These are phyloP conservation scores for Chrosomus eos DNA, from an alignment of 2,797 vertebrate genomes.

Conservation along the genomic window DNA sequence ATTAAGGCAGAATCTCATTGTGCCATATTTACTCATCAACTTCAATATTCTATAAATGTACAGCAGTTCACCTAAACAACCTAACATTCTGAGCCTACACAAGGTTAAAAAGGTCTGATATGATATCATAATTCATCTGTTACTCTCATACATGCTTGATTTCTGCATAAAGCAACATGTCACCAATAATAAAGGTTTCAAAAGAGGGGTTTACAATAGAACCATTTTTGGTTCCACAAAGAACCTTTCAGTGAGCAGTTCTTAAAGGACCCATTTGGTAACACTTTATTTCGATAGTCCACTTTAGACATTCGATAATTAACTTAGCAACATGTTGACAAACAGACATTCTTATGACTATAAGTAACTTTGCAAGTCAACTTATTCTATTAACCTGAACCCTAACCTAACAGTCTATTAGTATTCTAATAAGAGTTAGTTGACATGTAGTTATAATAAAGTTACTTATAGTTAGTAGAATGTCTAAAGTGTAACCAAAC, in stretches of 20 bases:
- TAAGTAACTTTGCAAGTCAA: not conserved
- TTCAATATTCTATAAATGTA: slow-evolving; percentile 23
- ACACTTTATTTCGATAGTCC: not conserved
- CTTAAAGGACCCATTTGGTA: not conserved
- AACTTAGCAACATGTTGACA: too few relatives aligned
- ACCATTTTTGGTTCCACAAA: not conserved
- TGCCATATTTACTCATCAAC: slow-evolving; percentile 47
- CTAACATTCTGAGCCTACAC: slow-evolving; percentile 13
- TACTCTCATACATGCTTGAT: not conserved
- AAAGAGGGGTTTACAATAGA: not conserved
- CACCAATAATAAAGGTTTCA: not conserved
- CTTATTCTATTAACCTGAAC: not conserved
- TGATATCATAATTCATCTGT: not conserved
- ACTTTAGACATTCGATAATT: not conserved
- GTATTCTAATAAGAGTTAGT: not conserved
- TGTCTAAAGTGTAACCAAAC: not conserved
- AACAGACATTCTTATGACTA: too few relatives aligned
- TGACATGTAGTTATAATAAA: not conserved
- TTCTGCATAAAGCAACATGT: not conserved
- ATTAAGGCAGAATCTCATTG: slow-evolving; percentile 56
- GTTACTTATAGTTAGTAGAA: not conserved
- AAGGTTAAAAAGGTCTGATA: not conserved
- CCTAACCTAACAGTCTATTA: not conserved
- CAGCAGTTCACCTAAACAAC: slow-evolving; percentile 32
- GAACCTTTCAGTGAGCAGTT: not conserved